phyloP scores from a whole-genome alignment of 2,797 vertebrate genomes.

The Sebastes umbrosus region DNA sequence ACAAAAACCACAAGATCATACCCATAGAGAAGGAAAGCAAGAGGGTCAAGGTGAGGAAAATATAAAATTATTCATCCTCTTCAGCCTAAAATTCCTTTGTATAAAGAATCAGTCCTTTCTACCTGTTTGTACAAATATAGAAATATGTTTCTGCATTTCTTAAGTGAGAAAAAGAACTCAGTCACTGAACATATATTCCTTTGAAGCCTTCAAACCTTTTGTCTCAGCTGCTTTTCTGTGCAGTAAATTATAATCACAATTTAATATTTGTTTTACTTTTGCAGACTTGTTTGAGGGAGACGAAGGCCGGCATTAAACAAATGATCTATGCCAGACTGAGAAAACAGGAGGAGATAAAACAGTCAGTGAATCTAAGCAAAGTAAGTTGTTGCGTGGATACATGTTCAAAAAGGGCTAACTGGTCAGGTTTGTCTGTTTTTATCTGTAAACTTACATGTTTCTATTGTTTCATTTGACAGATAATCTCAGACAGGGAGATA shows the following conservation, averaged over 20 bases:
- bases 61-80: not conserved
- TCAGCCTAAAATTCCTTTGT: not conserved
- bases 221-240: too few species aligned
- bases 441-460: not conserved
- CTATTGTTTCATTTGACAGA: not conserved
- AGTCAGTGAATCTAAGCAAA: slow-evolving; percentile 32
- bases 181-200: too few species aligned
- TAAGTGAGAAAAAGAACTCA: too few species aligned
- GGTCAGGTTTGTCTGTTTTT: not conserved
- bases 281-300: slow-evolving; percentile 44
- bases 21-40: slow-evolving; percentile 46
- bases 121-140: not conserved
- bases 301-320: slow-evolving; percentile 24
- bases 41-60: slow-evolving; percentile 60
- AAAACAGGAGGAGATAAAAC: slow-evolving; percentile 57
- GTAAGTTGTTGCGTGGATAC: slow-evolving; percentile 25
- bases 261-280: not conserved
- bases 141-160: not conserved
- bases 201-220: too few species aligned
- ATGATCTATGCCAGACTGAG: slow-evolving; percentile 44
- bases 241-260: too few species aligned
- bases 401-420: not conserved
- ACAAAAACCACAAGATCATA: slow-evolving; percentile 44
- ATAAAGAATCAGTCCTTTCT: not conserved
- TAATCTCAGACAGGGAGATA: slow-evolving; percentile 25